phyloP scores from a whole-genome alignment of 2,888 invertebrate species.

The Ophion obscuratus region DNA sequence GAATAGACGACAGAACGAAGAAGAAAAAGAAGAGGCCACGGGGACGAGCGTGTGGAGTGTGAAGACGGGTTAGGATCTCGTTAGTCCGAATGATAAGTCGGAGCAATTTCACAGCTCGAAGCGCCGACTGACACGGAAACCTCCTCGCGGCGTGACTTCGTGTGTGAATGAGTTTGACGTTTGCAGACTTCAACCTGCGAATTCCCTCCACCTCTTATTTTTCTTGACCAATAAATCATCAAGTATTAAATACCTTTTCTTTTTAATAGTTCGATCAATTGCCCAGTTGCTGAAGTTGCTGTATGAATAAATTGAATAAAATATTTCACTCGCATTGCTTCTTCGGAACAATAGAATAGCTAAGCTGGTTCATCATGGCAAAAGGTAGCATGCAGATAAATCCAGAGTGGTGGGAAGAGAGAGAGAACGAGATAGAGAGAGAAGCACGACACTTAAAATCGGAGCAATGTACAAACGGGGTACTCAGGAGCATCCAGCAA shows the following conservation, averaged over 20 bases:
- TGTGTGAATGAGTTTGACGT: constrained; percentile 12
- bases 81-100: constrained; percentile 83
- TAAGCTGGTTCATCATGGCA: constrained; percentile 17
- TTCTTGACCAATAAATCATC: neutral
- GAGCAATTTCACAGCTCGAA: constrained; percentile 80
- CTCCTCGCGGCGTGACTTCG: constrained; percentile 29
- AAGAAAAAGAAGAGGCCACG: constrained; percentile 1
- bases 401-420: constrained; percentile 24
- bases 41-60: constrained; percentile 76
- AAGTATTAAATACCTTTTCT: neutral
- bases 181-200: constrained; percentile 10
- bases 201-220: neutral
- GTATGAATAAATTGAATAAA: neutral
- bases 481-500: constrained; percentile 56
- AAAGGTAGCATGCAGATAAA: constrained; percentile 23
- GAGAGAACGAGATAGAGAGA: constrained; percentile 41
- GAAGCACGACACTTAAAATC: constrained; percentile 60
- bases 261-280: constrained; percentile 8
- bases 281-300: neutral
- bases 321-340: neutral
- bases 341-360: constrained; percentile 8
- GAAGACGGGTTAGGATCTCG: constrained; percentile 81
- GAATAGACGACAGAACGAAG: constrained; percentile 71
- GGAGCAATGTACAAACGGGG: constrained; percentile 63
- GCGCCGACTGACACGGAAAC: constrained; percentile 73